A percentile compares a stretch with the other conserved stretches of the same genome.
These are phyloP conservation scores for Berghia stephanieae DNA, from an alignment of 1,140 invertebrate genomes.

Conservation along the genomic window DNA sequence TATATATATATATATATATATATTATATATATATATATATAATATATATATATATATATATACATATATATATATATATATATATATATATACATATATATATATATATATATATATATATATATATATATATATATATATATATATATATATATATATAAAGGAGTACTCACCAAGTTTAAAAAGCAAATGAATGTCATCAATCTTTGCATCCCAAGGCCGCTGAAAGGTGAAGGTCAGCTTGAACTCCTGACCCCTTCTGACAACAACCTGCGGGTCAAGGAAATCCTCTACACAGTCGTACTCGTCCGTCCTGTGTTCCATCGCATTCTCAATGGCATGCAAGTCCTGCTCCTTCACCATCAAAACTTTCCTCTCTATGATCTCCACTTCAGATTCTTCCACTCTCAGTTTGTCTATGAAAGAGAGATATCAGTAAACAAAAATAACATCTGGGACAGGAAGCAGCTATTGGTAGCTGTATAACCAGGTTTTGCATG, in stretches of 20 bases:
- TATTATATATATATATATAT: too few species aligned
- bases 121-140: too few species aligned
- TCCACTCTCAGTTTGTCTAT: not conserved
- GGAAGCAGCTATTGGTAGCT: too few species aligned
- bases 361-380: constrained; percentile 5
- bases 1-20: too few species aligned
- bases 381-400: not conserved
- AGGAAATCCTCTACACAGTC: constrained; percentile 75
- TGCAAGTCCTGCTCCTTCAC: constrained; percentile 33
- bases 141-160: too few species aligned
- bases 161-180: constrained; percentile 31
- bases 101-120: too few species aligned
- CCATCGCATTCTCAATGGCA: constrained; percentile 42
- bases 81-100: too few species aligned
- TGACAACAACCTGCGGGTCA: constrained; percentile 75
- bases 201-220: constrained; percentile 76
- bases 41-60: too few species aligned
- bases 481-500: too few species aligned
- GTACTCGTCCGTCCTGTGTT: constrained; percentile 76
- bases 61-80: too few species aligned
- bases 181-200: constrained; percentile 86
- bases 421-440: too few species aligned
- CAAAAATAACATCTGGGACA: too few species aligned
- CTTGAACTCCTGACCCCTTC: constrained; percentile 84
- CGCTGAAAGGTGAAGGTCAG: constrained; percentile 79